Percentiles rank a stretch among this genome's conserved stretches.
Conservation (phyloP, 1,140 invertebrate genomes). For the Chlorops oryzae region DNA sequence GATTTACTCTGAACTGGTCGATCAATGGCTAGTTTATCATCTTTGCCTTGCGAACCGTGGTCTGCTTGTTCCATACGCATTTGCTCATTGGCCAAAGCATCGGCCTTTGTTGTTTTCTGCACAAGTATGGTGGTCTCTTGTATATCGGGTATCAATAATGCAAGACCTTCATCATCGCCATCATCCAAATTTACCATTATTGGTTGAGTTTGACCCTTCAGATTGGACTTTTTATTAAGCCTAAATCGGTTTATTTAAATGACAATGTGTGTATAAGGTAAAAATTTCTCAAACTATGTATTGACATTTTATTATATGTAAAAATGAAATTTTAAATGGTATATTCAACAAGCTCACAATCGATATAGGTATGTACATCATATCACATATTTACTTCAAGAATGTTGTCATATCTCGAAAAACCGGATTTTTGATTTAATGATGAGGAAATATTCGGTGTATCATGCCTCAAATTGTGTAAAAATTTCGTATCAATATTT, state of each 20-base stretch:
- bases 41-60: conserved; percentile 36
- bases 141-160: conserved; percentile 82
- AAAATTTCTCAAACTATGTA: no score
- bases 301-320: conserved; percentile 21
- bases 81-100: conserved; percentile 34
- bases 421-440: no score
- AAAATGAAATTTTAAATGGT: conserved; percentile 13
- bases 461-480: no score
- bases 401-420: no score
- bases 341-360: background rate
- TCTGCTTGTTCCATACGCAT: conserved; percentile 15
- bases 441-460: no score
- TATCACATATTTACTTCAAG: no score
- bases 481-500: no score
- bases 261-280: no score
- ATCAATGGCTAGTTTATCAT: conserved; percentile 45
- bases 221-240: conserved; percentile 48
- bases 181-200: conserved; percentile 45
- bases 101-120: conserved; percentile 58
- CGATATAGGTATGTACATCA: no score
- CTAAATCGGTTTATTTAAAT: conserved; percentile 27
- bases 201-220: conserved; percentile 45
- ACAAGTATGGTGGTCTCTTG: conserved; percentile 75
- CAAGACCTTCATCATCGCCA: conserved; percentile 75
- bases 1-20: conserved; percentile 51